Conservation (phyloP, 2,113 vertebrate species). For the Eubucco bourcierii region DNA sequence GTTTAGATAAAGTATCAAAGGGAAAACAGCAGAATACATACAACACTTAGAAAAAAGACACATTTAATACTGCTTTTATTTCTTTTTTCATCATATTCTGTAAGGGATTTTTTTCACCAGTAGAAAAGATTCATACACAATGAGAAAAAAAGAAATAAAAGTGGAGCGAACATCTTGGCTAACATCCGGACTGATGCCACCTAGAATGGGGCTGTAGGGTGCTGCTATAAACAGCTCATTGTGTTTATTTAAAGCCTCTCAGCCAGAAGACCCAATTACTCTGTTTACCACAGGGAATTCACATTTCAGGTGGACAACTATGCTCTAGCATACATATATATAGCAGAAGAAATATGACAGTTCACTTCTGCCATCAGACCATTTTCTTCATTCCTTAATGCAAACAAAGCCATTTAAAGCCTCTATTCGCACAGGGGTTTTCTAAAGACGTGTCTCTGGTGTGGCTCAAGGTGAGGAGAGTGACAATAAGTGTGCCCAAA, state of each 20-base stretch:
- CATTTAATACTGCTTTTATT: background rate
- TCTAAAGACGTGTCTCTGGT: background rate
- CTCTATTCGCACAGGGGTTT: background rate
- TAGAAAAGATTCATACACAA: background rate
- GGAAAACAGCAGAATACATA: background rate
- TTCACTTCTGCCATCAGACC: background rate
- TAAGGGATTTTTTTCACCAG: background rate
- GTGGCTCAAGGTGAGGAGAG: background rate
- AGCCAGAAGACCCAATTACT: background rate
- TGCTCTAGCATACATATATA: fast-evolving
- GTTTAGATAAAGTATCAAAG: background rate
- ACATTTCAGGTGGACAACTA: background rate
- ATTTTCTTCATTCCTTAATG: background rate
- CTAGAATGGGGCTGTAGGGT: background rate
- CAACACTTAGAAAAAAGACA: background rate
- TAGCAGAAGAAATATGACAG: background rate
- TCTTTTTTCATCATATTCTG: background rate
- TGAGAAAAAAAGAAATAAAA: background rate
- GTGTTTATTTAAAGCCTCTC: background rate
- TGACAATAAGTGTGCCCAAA: background rate
- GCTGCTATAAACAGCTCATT: background rate
- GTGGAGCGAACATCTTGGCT: background rate
- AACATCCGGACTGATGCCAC: background rate
- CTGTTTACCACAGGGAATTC: background rate
- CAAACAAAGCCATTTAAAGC: background rate